Evolutionary conservation across 2,888 invertebrate species (phyloP), one percentile per base, ranked within the genome.

Genomic region (Drosophila sordidula): DNA sequence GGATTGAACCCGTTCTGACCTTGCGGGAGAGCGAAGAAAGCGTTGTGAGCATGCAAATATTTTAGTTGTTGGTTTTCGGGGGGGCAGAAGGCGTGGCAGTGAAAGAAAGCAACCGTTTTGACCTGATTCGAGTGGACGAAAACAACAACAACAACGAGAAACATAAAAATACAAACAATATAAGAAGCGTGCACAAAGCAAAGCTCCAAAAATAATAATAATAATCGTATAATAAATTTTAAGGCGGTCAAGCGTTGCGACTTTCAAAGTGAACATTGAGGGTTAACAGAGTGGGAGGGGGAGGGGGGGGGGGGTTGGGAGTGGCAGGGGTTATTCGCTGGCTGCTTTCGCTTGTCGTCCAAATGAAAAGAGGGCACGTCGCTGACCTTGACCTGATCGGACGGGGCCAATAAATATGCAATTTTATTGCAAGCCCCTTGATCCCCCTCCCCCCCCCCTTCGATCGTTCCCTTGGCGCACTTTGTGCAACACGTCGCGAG

Each of bases 301-400:
- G 25, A 6, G 16, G 9, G 12, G 16, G 39, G 8, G 25, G 12
- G 1, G 34, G 44, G 12, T 12, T 9, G n/a, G 14, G 55, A 11
- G 36, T n/a, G 2, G 34, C 12, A 12, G 29, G 25, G 9, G 14
- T 36, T 44, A 29, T 8, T n/a, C 36, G n/a, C n/a, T 14, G 36
- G 56, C 38, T 32, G 77, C 80, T 82, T 80, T 82, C 73, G 78
- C 83, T 80, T 80, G 80, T 75, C 86, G 75, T 54, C 64, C 52
- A 86, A 86, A 84, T 81, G 66, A 83, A 87, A 81, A 86, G 80
- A 79, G 78, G 56, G 77, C 89, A 90, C 84, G 89, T 87, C 76
- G 85, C 77, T 90, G 87, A 90, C 89, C 89, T 89, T 89, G 89
- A 89, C 88, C 89, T 70, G 72, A 45, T 25, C 61, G 70, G 51